A percentile compares a stretch with the other conserved stretches of the same genome.
Conservation (phyloP, 2,888 invertebrate species). For the Brenthis ino region DNA sequence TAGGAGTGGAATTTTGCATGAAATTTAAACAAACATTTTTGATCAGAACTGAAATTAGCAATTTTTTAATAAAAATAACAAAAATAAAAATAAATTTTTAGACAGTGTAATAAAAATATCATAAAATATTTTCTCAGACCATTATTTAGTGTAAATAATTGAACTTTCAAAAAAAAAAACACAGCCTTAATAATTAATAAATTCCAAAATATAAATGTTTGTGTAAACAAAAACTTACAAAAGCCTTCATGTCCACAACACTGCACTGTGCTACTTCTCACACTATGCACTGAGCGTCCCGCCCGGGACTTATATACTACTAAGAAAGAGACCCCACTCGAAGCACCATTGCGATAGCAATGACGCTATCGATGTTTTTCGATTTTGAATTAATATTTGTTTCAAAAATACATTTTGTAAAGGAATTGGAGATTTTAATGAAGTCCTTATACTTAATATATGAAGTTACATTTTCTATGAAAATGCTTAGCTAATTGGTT, state of each 20-base stretch:
- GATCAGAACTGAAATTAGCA: too few species aligned
- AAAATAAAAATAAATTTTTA: background rate
- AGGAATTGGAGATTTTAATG: too few species aligned
- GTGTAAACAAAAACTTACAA: slow-evolving; percentile 59
- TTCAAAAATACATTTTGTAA: background rate
- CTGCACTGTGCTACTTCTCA: slow-evolving; percentile 25
- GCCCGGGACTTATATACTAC: slow-evolving; percentile 32
- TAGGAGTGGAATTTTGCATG: too few species aligned
- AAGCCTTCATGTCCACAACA: slow-evolving; percentile 59
- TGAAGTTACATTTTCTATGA: too few species aligned
- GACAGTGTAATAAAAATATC: too few species aligned
- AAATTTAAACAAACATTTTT: too few species aligned
- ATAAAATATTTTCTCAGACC: too few species aligned
- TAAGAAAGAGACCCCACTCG: slow-evolving; percentile 31
- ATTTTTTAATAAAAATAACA: too few species aligned
- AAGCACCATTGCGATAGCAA: slow-evolving; percentile 10
- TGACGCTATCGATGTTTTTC: slow-evolving; percentile 4
- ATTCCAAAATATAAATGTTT: slow-evolving; percentile 17
- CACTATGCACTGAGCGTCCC: slow-evolving; percentile 19
- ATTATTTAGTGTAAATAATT: background rate
- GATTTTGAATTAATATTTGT: background rate
- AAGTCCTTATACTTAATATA: too few species aligned
- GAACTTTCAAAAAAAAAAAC: background rate
- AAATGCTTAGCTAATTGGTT: too few species aligned
- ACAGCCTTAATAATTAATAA: background rate